Evolutionary conservation across 2,113 vertebrate species (phyloP).

Genomic region (Microcebus griseorufus): DNA sequence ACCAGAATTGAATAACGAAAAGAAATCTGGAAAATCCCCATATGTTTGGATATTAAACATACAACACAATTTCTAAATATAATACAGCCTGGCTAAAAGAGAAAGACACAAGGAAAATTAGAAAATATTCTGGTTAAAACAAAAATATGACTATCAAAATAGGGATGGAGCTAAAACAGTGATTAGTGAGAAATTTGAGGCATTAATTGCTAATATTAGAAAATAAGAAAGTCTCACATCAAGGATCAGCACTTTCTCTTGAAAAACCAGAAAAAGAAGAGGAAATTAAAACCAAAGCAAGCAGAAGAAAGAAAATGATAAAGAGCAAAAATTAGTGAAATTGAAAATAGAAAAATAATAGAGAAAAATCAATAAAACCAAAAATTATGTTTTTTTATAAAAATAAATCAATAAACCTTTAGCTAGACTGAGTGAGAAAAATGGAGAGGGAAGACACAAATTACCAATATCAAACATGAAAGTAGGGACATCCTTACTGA

Average conservation of each 20-base stretch:
- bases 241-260: background rate
- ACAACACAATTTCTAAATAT: background rate
- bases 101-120: background rate
- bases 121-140: background rate
- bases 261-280: background rate
- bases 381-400: background rate
- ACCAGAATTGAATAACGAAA: background rate
- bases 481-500: no score
- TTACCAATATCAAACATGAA: no score
- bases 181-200: background rate
- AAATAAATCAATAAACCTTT: background rate
- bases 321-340: no score
- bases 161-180: background rate
- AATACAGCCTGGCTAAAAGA: background rate
- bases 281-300: no score
- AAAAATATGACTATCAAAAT: background rate
- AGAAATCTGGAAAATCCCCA: background rate
- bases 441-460: background rate
- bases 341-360: no score
- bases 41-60: background rate
- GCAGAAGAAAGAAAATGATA: no score
- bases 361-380: background rate
- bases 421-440: background rate
- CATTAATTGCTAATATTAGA: background rate
- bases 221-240: background rate